These are phyloP conservation scores for Malacoraja senta DNA, from an alignment of 2,797 vertebrate species.

Conservation along the genomic window DNA sequence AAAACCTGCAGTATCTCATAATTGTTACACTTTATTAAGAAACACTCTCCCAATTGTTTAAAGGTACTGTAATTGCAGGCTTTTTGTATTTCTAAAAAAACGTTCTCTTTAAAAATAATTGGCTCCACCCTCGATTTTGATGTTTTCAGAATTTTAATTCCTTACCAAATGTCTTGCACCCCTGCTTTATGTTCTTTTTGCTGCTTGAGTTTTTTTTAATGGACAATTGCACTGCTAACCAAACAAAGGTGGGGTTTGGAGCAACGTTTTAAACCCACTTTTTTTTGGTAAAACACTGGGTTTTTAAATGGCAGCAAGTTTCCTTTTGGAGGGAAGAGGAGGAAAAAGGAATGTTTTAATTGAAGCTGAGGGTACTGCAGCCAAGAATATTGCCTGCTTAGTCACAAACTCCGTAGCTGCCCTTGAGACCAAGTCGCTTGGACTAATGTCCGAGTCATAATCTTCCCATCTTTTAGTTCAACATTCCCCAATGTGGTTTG, in stretches of 20 bases:
- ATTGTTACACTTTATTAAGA: not conserved
- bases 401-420: not conserved
- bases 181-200: not conserved
- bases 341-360: conserved; percentile 5
- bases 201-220: not conserved
- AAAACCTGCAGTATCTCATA: not conserved
- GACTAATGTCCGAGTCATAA: not conserved
- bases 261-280: not conserved
- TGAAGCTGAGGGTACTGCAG: not conserved
- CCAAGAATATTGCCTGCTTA: not conserved
- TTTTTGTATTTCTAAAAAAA: not conserved
- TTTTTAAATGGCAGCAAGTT: conserved; percentile 13
- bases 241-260: not conserved
- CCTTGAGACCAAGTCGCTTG: not conserved
- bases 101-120: not conserved
- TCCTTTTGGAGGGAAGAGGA: not conserved
- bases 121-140: not conserved
- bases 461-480: not conserved
- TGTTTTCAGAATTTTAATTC: conserved; percentile 26
- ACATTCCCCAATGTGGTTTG: not conserved
- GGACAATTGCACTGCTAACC: conserved; percentile 1
- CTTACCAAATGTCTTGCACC: not conserved
- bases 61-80: not conserved
- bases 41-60: not conserved
- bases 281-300: conserved; percentile 29